Base-by-base conservation (phyloP, 2,888 invertebrate genomes). In the Pyrrhia umbra region DNA sequence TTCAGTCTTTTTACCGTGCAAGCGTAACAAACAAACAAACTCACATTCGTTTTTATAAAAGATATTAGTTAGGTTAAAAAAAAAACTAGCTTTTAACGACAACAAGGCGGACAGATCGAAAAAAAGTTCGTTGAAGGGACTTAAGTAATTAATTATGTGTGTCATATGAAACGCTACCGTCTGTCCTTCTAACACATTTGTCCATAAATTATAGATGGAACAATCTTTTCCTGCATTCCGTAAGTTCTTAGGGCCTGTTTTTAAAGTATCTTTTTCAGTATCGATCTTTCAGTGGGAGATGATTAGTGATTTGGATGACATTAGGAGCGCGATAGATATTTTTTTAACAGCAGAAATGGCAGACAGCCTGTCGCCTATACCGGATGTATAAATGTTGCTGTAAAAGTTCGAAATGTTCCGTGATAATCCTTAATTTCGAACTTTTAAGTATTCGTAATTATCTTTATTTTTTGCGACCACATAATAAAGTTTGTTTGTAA, bases 351-450 rank as follows among this genome's bases (percentile, higher is more conserved):
- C 63, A 71, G 67, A 30, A 55, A 66, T 67, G 72, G 81, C 84
- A 92, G 92, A 92, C 92, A 80, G 91, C 81, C 67, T 88, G 92
- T 88, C 92, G 92, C 92, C 91, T 68, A 52, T 66, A 77, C 85
- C 91, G 91, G 90, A 90, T 87, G 86, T 59, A 37, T 21, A 47
- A 27, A 51, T 13, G 51, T 13, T 65, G 50, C 13, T 13, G 30
- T 30, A 13, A n/a, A n/a, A n/a, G n/a, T n/a, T n/a, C n/a, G n/a
- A n/a, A n/a, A n/a, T n/a, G n/a, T n/a, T n/a, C n/a, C n/a, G n/a
- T n/a, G n/a, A n/a, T n/a, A n/a, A n/a, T n/a, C n/a, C n/a, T n/a
- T n/a, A n/a, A n/a, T n/a, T n/a, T n/a, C n/a, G n/a, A n/a, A n/a
- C n/a, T n/a, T n/a, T n/a, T n/a, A n/a, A n/a, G n/a, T n/a, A n/a